Evolutionary conservation across 2,797 vertebrate species (phyloP).

Genomic region (Peromyscus aztecus): DNA sequence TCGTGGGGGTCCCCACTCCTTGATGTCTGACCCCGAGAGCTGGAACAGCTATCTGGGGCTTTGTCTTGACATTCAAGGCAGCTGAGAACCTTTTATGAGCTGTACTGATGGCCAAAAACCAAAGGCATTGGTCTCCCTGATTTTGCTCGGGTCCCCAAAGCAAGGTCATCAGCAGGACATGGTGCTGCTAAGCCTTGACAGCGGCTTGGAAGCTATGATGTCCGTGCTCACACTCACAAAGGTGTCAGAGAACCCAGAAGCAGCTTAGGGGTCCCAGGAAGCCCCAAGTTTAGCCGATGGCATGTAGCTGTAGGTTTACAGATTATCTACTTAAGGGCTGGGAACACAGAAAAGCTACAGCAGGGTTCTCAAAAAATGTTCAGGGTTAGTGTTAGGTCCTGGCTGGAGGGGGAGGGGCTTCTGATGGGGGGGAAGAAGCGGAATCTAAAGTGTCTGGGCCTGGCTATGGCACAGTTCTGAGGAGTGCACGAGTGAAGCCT

Average conservation of each 20-base stretch:
- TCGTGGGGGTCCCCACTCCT: no score
- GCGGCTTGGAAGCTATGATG: constrained; percentile 30
- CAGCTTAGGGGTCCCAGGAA: background rate
- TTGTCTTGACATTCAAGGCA: background rate
- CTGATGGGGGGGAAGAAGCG: background rate
- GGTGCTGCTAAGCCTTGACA: constrained; percentile 39
- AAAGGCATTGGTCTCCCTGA: constrained; percentile 18
- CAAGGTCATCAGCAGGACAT: constrained; percentile 43
- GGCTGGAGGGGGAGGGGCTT: background rate
- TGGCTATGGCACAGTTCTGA: background rate
- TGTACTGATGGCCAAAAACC: background rate
- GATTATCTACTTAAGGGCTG: constrained; percentile 73
- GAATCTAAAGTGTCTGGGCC: accelerated
- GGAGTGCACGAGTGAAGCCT: background rate
- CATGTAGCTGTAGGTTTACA: constrained; percentile 60
- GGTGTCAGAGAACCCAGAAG: constrained; percentile 59
- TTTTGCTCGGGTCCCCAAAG: constrained; percentile 61
- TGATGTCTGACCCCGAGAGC: background rate
- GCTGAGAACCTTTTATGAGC: background rate
- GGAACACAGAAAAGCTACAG: constrained; percentile 46
- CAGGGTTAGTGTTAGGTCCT: constrained; percentile 71
- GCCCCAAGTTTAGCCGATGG: background rate
- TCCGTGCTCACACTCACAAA: constrained; percentile 47
- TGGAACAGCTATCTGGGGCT: background rate
- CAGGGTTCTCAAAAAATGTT: constrained; percentile 36